Conservation (phyloP, 1,140 invertebrate genomes). For the Drosophila bipectinata region DNA sequence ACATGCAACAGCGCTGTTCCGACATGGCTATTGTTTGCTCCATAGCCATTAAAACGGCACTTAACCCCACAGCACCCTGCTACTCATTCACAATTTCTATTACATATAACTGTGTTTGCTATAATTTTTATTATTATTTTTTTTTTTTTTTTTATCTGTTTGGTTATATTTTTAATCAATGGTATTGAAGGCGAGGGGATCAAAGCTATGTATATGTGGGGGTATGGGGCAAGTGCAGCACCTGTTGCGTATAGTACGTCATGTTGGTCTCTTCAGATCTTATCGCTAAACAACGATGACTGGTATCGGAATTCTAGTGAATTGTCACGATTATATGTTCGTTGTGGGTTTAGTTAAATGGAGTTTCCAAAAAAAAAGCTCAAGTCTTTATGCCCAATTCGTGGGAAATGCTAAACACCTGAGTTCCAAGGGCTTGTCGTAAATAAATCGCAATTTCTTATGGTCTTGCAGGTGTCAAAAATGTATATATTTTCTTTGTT, state of each 20-base stretch:
- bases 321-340: conserved; percentile 6
- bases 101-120: too few relatives aligned
- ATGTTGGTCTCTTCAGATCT: conserved; percentile 22
- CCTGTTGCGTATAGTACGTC: conserved; percentile 45
- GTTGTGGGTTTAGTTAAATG: neutral
- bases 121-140: too few relatives aligned
- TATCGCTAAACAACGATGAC: conserved; percentile 17
- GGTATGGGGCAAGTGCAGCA: conserved; percentile 4
- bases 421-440: conserved; percentile 13
- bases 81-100: neutral
- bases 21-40: conserved; percentile 22
- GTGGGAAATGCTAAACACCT: conserved; percentile 2
- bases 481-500: conserved; percentile 13
- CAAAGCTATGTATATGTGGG: too few relatives aligned
- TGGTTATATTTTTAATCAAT: conserved; percentile 6
- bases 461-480: conserved; percentile 24
- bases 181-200: neutral
- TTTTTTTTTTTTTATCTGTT: neutral
- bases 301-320: conserved; percentile 9
- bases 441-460: conserved; percentile 21
- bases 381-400: neutral
- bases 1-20: conserved; percentile 17
- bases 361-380: neutral
- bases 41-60: conserved; percentile 21
- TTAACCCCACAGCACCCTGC: conserved; percentile 4